phyloP scores from a whole-genome alignment of 2,888 invertebrate species.

The Ramazzottius varieornatus region DNA sequence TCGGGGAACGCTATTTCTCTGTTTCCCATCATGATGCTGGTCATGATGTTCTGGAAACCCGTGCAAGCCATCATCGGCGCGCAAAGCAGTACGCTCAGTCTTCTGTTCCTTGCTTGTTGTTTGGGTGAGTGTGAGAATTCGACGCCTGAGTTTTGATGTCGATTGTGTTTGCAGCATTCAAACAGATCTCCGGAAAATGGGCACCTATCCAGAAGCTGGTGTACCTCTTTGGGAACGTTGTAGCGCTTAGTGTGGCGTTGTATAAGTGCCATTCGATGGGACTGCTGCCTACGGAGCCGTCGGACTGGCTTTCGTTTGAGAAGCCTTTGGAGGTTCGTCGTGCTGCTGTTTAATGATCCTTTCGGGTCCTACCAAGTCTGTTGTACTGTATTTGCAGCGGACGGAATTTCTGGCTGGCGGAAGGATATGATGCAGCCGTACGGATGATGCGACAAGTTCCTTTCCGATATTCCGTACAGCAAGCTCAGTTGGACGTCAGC shows the following conservation, averaged over 20 bases:
- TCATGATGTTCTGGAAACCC: constrained; percentile 87
- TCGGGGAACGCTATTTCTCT: constrained; percentile 96
- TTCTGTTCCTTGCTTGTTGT: too few relatives aligned
- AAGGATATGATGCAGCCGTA: not conserved
- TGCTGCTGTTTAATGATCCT: not conserved
- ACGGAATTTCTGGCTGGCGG: not conserved
- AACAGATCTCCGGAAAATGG: constrained; percentile 73
- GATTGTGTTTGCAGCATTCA: constrained; percentile 36
- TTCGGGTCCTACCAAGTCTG: not conserved
- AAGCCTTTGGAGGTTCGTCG: constrained; percentile 40
- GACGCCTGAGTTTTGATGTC: too few relatives aligned
- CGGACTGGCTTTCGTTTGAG: constrained; percentile 92
- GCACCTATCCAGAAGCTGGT: constrained; percentile 69
- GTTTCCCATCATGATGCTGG: constrained; percentile 99
- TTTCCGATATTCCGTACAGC: too few relatives aligned
- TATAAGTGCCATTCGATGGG: constrained; percentile 98
- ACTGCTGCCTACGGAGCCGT: constrained; percentile 74
- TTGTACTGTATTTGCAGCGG: not conserved
- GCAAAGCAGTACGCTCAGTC: constrained; percentile 26
- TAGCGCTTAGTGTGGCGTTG: constrained; percentile 63
- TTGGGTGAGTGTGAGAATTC: too few relatives aligned
- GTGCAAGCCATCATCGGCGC: constrained; percentile 78
- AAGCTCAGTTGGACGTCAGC: too few relatives aligned
- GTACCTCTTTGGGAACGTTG: constrained; percentile 70
- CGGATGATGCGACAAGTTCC: too few relatives aligned